A percentile compares a stretch with the other conserved stretches of the same genome.
These are phyloP conservation scores for Amphilophus citrinellus DNA, from an alignment of 2,113 vertebrate genomes.

Conservation along the genomic window DNA sequence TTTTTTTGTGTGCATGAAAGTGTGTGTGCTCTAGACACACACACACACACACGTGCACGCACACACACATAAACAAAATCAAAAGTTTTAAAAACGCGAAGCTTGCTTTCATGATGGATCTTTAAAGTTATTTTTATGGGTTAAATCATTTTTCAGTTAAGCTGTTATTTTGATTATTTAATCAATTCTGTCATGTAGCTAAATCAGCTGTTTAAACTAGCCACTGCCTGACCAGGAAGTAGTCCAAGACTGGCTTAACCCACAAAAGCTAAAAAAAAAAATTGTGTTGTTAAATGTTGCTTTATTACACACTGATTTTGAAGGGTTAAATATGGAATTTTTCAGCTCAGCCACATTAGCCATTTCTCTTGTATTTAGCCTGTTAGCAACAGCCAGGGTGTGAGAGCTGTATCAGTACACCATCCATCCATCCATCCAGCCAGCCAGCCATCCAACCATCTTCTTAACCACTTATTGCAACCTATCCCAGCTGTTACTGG, in stretches of 20 bases:
- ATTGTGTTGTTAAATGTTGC: neutral
- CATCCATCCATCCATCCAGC: too few species aligned
- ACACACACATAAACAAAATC: neutral
- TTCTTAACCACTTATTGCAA: neutral
- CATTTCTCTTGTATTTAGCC: too few species aligned
- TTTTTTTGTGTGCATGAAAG: neutral
- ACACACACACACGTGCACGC: neutral
- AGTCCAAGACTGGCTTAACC: rapidly evolving
- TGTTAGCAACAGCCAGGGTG: too few species aligned
- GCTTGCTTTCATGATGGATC: too few species aligned
- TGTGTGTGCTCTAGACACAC: too few species aligned
- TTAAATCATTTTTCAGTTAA: neutral
- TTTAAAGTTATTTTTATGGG: neutral
- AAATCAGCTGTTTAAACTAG: neutral
- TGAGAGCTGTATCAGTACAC: too few species aligned
- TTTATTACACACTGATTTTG: neutral
- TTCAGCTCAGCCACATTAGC: too few species aligned
- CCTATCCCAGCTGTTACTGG: neutral
- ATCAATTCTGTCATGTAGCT: rapidly evolving
- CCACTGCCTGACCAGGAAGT: neutral
- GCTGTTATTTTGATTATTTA: neutral
- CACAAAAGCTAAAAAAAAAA: neutral
- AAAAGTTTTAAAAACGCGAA: too few species aligned
- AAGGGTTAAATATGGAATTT: neutral
- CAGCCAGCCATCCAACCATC: too few species aligned